Evolutionary conservation across 2,888 invertebrate genomes (phyloP), one percentile per base, ranked within the genome.

Genomic region (Tachina grossa): DNA sequence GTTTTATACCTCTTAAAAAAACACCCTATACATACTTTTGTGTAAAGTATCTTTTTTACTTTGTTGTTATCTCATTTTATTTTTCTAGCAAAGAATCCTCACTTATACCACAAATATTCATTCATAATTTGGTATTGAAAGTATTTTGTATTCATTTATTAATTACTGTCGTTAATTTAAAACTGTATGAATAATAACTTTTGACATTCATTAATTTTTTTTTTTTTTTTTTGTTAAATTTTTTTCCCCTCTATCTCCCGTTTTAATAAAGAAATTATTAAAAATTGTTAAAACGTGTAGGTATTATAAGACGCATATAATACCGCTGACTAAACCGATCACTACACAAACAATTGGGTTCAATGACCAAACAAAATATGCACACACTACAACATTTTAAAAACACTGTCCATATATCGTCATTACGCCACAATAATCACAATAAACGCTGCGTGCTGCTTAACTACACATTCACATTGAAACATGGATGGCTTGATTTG

Each of bases 311-410:
- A 55, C 4, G 31, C 49, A 19, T 39, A 59, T 59, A 59, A 74
- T 51, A 74, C 16, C 74, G 80, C 65, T 74, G 74, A 74, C 31
- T 59, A 19, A 5, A 11, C 11, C 43, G 80, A 51, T 66, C 74
- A 66, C 13, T 22, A 14, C 22, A 61, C 16, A 31, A 57, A 41
- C 1, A 22, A 2, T 31, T 1, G 59, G 59, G 80, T 66, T 81
- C 80, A 74, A 57, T 74, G 74, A 68, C 80, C 80, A 59, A 80
- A 43, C 43, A 74, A 74, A 51, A 49, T 16, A 74, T 31, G 66
- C 57, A 72, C n/a, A 57, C 39, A 49, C 51, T 51, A 19, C 43
- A 49, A 49, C 43, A 57, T 47, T 66, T 66, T 45, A 16, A 74
- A 68, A 49, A 68, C 16, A 49, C n/a, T 66, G 57, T 49, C 49